Conservation (phyloP, 2,888 invertebrate genomes). For the Agelastica alni region DNA sequence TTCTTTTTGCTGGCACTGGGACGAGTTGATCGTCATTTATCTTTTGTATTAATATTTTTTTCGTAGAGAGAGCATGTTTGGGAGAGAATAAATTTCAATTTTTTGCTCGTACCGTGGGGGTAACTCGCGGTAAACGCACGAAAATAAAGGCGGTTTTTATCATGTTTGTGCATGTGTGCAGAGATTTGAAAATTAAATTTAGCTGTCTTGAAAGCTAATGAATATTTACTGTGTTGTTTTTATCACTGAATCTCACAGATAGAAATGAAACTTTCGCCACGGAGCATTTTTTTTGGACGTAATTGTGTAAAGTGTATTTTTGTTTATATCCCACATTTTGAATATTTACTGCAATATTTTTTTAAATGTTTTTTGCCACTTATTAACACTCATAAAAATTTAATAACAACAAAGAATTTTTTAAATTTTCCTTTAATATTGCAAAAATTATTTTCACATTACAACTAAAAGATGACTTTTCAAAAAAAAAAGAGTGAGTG, state of each 20-base stretch:
- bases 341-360: no score
- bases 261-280: no score
- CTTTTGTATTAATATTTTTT: conserved; percentile 38
- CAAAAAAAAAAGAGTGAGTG: no score
- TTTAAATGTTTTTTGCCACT: no score
- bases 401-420: no score
- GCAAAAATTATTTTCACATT: no score
- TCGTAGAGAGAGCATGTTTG: conserved; percentile 17
- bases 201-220: conserved; percentile 14
- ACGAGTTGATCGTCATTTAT: conserved; percentile 37
- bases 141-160: conserved; percentile 24
- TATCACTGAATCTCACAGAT: conserved; percentile 12
- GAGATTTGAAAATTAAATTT: conserved; percentile 21
- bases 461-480: no score
- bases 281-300: no score
- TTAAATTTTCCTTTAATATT: no score
- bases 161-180: conserved; percentile 22
- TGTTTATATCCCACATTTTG: no score
- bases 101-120: conserved; percentile 22
- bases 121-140: conserved; percentile 15
- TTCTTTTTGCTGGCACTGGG: conserved; percentile 27
- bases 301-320: no score
- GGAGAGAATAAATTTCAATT: conserved; percentile 26
- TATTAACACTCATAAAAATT: no score
- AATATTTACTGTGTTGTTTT: conserved; percentile 16